These are phyloP conservation scores for Cranoglanis bouderius DNA, from an alignment of 2,113 vertebrate species.

Conservation along the genomic window DNA sequence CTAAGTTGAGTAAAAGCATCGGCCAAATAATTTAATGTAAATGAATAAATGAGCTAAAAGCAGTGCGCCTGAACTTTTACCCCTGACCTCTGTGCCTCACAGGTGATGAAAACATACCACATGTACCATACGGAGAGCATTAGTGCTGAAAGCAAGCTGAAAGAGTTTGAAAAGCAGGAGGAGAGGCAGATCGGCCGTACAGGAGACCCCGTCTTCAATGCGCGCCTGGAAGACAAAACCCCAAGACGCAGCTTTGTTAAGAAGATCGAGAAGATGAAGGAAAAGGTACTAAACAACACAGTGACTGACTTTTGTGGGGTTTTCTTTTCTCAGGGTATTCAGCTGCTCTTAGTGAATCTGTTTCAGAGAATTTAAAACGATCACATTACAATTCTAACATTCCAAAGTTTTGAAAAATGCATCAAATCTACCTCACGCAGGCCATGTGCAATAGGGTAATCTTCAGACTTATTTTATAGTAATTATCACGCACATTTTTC, in stretches of 20 bases:
- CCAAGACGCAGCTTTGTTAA: conserved; percentile 95
- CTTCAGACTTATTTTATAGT: not conserved
- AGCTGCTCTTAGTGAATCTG: not conserved
- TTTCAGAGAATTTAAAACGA: not conserved
- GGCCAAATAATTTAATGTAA: not conserved
- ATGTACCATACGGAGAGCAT: conserved; percentile 98
- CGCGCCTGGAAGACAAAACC: conserved; percentile 89
- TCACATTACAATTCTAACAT: not conserved
- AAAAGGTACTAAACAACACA: conserved; percentile 81
- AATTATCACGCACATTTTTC: not conserved
- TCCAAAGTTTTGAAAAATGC: not conserved
- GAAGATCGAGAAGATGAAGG: conserved; percentile 99
- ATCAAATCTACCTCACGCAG: not conserved
- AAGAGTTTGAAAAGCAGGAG: conserved; percentile 97
- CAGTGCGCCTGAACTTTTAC: conserved; percentile 19
- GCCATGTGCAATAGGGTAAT: no score
- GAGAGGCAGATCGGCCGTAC: conserved; percentile 90
- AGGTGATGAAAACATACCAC: conserved; percentile 99
- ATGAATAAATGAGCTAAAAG: not conserved
- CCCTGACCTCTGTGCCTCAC: conserved; percentile 33
- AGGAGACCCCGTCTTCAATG: conserved; percentile 88
- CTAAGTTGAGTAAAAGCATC: not conserved
- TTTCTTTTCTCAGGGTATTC: not conserved
- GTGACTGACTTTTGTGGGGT: not conserved
- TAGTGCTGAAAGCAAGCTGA: conserved; percentile 95